Percentiles rank a stretch among this genome's conserved stretches.
phyloP scores from a whole-genome alignment of 2,888 invertebrate species.

The Trachelus iudaicus region DNA sequence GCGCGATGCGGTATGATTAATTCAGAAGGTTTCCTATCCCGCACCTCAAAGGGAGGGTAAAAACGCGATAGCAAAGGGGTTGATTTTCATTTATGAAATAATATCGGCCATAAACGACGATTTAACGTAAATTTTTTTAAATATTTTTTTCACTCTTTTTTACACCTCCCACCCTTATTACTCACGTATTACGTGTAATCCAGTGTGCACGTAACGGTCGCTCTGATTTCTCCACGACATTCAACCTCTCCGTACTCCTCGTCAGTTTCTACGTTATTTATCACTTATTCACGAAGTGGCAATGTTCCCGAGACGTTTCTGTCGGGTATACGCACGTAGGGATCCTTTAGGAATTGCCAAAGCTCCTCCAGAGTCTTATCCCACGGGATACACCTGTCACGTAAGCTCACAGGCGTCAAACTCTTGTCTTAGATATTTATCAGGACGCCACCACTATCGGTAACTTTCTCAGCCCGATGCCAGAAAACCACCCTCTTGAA shows the following conservation, averaged over 20 bases:
- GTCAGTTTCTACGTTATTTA: neutral
- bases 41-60: neutral
- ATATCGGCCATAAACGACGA: neutral
- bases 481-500: slow-evolving; percentile 4
- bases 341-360: neutral
- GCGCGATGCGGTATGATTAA: neutral
- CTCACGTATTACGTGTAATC: neutral
- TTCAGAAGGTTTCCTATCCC: neutral
- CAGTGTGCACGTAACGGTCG: neutral
- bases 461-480: neutral
- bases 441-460: slow-evolving; percentile 1
- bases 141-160: neutral
- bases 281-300: neutral
- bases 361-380: neutral
- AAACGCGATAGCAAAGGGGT: neutral
- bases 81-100: neutral
- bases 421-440: slow-evolving; percentile 34
- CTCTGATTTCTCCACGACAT: neutral
- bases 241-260: neutral
- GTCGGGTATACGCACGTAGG: neutral
- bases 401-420: slow-evolving; percentile 24
- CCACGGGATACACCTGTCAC: neutral
- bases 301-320: neutral
- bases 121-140: neutral
- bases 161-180: neutral